Evolutionary conservation across 2,797 vertebrate genomes (phyloP).

Genomic region (Geotrypetes seraphini): DNA sequence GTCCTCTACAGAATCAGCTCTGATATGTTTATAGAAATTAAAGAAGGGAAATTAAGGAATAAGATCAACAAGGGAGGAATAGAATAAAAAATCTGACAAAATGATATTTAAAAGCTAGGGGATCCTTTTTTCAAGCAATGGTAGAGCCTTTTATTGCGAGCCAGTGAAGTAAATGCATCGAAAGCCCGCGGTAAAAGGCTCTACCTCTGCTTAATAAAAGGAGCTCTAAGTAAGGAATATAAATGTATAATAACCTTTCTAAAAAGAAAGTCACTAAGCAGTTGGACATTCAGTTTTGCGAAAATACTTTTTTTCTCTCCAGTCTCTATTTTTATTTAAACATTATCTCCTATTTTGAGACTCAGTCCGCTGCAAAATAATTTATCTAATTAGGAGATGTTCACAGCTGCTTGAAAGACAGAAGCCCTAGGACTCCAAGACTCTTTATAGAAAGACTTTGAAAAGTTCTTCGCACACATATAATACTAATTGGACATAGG

Average conservation of each 20-base stretch:
- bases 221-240: conserved; percentile 62
- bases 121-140: too few relatives aligned
- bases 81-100: too few relatives aligned
- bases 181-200: too few relatives aligned
- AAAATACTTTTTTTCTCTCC: conserved; percentile 41
- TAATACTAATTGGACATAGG: conserved; percentile 47
- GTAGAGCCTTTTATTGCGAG: too few relatives aligned
- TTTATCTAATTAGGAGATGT: conserved; percentile 61
- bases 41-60: too few relatives aligned
- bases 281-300: conserved; percentile 43
- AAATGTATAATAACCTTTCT: conserved; percentile 53
- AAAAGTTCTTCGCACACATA: conserved; percentile 44
- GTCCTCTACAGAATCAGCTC: too few relatives aligned
- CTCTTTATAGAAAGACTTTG: conserved; percentile 28
- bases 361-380: conserved; percentile 47
- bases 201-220: too few relatives aligned
- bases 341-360: conserved; percentile 53
- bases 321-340: conserved; percentile 46
- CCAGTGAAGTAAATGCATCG: too few relatives aligned
- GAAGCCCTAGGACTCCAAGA: conserved; percentile 40
- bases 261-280: conserved; percentile 53
- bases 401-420: conserved; percentile 45
- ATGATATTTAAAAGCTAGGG: too few relatives aligned
- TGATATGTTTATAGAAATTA: too few relatives aligned
- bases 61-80: too few relatives aligned